Base-by-base conservation (phyloP, 1,140 invertebrate species). In the Mamestra configurata region DNA sequence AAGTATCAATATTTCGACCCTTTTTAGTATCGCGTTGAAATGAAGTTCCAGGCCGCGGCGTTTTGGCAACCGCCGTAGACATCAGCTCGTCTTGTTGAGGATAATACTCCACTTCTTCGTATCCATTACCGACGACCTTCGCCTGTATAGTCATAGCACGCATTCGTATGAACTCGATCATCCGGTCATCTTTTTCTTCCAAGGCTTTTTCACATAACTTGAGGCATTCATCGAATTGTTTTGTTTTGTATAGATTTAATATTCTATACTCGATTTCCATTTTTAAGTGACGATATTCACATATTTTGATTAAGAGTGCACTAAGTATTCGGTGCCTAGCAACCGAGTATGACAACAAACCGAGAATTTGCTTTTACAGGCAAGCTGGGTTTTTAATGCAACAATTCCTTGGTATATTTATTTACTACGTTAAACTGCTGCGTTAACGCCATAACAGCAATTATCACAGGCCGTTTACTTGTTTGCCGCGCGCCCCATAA, bases 101-200 rank as follows among this genome's bases (percentile, higher is more conserved):
- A 37, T 85, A 90, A 81, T 93, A 94, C 18, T 90, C 90, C 2
- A 94, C 92, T 84, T 94, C 93, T 84, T 95, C 93, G 40, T 95
- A 95, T 5, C 89, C 90, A 86, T 94, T 93, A 24, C 91, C 92
- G 64, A 90, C 92, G 31, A 93, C 70, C 81, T 95, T 95, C 1
- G 92, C 91, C 57, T 90, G 90, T 59, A 94, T 84, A 2, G 93
- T 92, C 90, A 94, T 92, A 15, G 87, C 89, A 10, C 93, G 85
- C 90, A 94, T 93, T 55, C 88, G 87, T 73, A 93, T 86, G 70
- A 92, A 94, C 76, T 95, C 92, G 66, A 93, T 82, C 86, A 93
- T 88, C 10, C 89, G 85, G 51, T 93, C 86, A 75, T 79, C 82
- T 77, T 76, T 89, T 35, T 85, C 77, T 77, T 85, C 82, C 46